Conservation (phyloP, 2,888 invertebrate genomes). For the Dyspetes luteomarginatus region DNA sequence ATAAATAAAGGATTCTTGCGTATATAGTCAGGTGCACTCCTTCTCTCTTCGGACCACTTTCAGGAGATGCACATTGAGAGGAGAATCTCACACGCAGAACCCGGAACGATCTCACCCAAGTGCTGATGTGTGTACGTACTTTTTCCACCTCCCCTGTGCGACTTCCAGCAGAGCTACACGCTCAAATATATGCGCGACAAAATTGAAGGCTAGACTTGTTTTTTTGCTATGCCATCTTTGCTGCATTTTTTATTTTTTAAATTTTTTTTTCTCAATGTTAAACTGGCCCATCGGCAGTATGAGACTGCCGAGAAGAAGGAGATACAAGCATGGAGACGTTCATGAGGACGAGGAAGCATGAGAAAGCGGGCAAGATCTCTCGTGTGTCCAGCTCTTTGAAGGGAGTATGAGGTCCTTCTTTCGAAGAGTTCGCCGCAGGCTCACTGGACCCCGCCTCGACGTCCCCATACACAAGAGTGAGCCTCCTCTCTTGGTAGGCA, state of each 20-base stretch:
- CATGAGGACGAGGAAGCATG: not conserved
- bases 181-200: conserved; percentile 22
- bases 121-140: conserved; percentile 10
- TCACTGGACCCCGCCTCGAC: conserved; percentile 43
- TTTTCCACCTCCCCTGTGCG: conserved; percentile 1
- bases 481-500: conserved; percentile 25
- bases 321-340: not conserved
- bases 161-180: not conserved
- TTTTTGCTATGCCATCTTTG: not conserved
- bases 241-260: conserved; percentile 7
- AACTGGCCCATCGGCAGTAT: conserved; percentile 81
- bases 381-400: conserved; percentile 24
- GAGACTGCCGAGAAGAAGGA: conserved; percentile 67
- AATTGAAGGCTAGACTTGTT: conserved; percentile 16
- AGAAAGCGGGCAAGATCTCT: conserved; percentile 44
- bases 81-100: not conserved
- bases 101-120: not conserved
- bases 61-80: not conserved
- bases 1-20: conserved; percentile 41
- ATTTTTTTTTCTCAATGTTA: conserved; percentile 73
- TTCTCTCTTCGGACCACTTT: conserved; percentile 18
- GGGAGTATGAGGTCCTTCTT: conserved; percentile 3
- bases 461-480: too few relatives aligned
- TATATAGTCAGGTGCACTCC: conserved; percentile 28
- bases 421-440: conserved; percentile 9